Evolutionary conservation across 2,888 invertebrate genomes (phyloP).

Genomic region (Agonopterix arenella): DNA sequence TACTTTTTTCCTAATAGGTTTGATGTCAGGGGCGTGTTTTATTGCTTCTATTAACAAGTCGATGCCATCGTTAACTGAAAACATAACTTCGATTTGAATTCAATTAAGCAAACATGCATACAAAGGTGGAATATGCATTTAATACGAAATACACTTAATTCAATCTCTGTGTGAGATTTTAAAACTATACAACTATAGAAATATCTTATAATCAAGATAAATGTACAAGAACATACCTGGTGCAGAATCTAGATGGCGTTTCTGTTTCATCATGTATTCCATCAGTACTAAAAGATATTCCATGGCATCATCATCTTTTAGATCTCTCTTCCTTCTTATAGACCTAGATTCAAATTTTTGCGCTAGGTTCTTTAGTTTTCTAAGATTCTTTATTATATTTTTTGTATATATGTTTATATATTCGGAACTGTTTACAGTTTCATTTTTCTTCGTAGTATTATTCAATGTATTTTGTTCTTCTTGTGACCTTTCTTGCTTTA

Average conservation of each 20-base stretch:
- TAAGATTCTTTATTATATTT: constrained; percentile 48
- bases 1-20: constrained; percentile 34
- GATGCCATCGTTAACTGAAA: constrained; percentile 55
- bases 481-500: background rate
- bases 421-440: constrained; percentile 15
- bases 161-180: too few species aligned
- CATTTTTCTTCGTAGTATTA: background rate
- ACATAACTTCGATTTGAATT: background rate
- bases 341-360: constrained; percentile 28
- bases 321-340: constrained; percentile 33
- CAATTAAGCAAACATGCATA: too few species aligned
- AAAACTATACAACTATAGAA: background rate
- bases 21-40: constrained; percentile 54
- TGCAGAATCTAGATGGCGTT: constrained; percentile 27
- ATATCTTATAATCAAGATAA: background rate
- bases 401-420: constrained; percentile 36
- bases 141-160: too few species aligned
- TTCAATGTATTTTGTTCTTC: background rate
- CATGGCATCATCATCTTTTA: constrained; percentile 35
- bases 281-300: constrained; percentile 54
- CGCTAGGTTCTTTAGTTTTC: constrained; percentile 42
- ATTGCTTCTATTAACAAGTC: constrained; percentile 59
- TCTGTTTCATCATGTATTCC: constrained; percentile 50
- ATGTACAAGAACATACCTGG: constrained; percentile 35
- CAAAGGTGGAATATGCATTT: too few species aligned